Percentiles rank a stretch among this genome's conserved stretches.
These are phyloP conservation scores for Eupleurogrammus muticus DNA, from an alignment of 2,797 vertebrate species.

Conservation along the genomic window DNA sequence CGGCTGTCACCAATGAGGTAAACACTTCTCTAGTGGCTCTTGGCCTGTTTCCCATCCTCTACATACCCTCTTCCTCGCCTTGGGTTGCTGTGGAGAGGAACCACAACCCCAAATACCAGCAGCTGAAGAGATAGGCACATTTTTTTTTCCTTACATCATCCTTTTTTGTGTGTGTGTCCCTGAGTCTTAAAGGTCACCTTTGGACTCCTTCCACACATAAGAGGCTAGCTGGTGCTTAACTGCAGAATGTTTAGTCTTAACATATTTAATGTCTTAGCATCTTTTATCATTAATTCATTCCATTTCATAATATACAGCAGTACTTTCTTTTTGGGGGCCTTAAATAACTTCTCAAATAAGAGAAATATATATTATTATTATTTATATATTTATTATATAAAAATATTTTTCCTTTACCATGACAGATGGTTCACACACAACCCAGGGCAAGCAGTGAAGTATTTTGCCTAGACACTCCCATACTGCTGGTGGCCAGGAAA, in stretches of 20 bases:
- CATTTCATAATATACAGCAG: no score
- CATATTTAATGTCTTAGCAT: neutral
- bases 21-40: slow-evolving; percentile 56
- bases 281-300: neutral
- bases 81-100: slow-evolving; percentile 76
- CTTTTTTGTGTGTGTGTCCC: slow-evolving; percentile 7
- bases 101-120: slow-evolving; percentile 57
- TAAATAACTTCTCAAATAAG: neutral
- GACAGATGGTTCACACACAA: neutral
- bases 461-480: slow-evolving; percentile 8
- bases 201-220: slow-evolving; percentile 1
- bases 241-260: neutral
- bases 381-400: no score
- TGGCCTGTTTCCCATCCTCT: slow-evolving; percentile 69
- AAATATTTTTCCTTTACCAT: no score
- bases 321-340: neutral
- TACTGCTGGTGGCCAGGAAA: neutral
- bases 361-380: no score
- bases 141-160: slow-evolving; percentile 28
- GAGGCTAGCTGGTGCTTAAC: neutral
- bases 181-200: slow-evolving; percentile 31
- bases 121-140: slow-evolving; percentile 19
- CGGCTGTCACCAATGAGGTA: slow-evolving; percentile 47
- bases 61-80: slow-evolving; percentile 66
- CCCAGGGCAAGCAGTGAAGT: neutral